Percentiles rank a stretch among this genome's conserved stretches.
Conservation (phyloP, 2,797 vertebrate genomes). For the Bufotes viridis region DNA sequence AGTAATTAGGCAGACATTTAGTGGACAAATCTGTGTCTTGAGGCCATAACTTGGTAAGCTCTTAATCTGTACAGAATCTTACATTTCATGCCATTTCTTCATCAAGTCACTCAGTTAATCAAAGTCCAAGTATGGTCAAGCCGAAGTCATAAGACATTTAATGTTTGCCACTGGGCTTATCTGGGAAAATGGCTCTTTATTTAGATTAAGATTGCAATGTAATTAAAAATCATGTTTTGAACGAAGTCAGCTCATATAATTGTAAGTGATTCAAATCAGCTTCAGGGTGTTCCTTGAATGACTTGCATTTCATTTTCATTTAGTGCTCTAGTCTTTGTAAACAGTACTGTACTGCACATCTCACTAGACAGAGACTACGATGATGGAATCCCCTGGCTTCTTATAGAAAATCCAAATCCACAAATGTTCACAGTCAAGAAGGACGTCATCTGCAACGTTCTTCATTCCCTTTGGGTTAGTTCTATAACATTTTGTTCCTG, state of each 20-base stretch:
- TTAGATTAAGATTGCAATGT: conserved; percentile 63
- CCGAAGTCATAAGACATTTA: conserved; percentile 63
- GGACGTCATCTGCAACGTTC: background rate
- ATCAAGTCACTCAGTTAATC: conserved; percentile 63
- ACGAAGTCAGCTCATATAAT: conserved; percentile 63
- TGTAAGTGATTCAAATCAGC: conserved; percentile 61
- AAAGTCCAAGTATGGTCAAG: conserved; percentile 63
- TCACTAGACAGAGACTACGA: conserved; percentile 32
- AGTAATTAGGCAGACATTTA: conserved; percentile 62
- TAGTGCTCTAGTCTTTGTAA: conserved; percentile 59
- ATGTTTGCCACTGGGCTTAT: conserved; percentile 64
- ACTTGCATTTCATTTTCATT: conserved; percentile 63
- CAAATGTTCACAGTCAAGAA: background rate
- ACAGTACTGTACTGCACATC: conserved; percentile 60
- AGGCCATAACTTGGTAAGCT: conserved; percentile 59
- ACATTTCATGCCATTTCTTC: conserved; percentile 61
- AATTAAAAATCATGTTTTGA: conserved; percentile 66
- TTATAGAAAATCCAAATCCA: conserved; percentile 38
- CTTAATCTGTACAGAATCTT: conserved; percentile 59
- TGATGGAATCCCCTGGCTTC: conserved; percentile 30
- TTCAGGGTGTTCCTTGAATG: conserved; percentile 64
- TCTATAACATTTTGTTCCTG: no score
- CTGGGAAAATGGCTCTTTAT: conserved; percentile 62
- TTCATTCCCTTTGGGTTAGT: background rate
- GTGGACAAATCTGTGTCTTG: conserved; percentile 62